Evolutionary conservation across 35 echinoderm and acorn worm genomes (phyloP), one percentile per base, ranked within the genome.

Genomic region (Lytechinus variegatus): DNA sequence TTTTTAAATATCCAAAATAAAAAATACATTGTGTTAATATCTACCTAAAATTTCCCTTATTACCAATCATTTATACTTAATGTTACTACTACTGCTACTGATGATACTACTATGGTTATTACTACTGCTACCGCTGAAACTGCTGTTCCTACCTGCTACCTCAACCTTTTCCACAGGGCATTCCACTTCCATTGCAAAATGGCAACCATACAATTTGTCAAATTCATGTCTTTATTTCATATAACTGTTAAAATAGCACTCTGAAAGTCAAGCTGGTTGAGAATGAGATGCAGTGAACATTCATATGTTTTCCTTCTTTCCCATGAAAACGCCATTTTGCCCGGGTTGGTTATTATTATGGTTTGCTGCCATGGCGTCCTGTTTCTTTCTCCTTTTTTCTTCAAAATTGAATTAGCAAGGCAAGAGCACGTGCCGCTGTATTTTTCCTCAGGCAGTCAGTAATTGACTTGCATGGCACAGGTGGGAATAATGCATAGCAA

Each of bases 401-500:
- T 24, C 19, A 79, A 79, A 79, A 79, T 79, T 79, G 66, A 79
- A 79, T 79, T 79, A 79, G 66, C 66, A 79, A 79, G 66, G 66
- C 66, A 24, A 19, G 66, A 79, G 66, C 66, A 79, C 66, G 66
- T 79, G 66, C 66, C 66, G 19, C 66, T 79, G 66, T 79, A 79
- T 79, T 79, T 79, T 79, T 24, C 66, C 3, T 14, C 19, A 24
- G 66, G 66, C 66, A 79, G 19, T 79, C 66, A 79, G 66, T 79
- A 79, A 79, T 79, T 79, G 66, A 79, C 66, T 79, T 79, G 66
- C 66, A 79, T 24, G 66, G 66, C 66, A 79, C 66, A 79, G 66
- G 66, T 79, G 66, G 66, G 66, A 79, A 79, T 79, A 79, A 79
- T 79, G 66, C 66, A 79, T 79, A 79, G 66, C 66, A 79, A 79